Percentiles rank a stretch among this genome's conserved stretches.
Conservation (phyloP, 2,113 vertebrate genomes). For the Oryzias celebensis region DNA sequence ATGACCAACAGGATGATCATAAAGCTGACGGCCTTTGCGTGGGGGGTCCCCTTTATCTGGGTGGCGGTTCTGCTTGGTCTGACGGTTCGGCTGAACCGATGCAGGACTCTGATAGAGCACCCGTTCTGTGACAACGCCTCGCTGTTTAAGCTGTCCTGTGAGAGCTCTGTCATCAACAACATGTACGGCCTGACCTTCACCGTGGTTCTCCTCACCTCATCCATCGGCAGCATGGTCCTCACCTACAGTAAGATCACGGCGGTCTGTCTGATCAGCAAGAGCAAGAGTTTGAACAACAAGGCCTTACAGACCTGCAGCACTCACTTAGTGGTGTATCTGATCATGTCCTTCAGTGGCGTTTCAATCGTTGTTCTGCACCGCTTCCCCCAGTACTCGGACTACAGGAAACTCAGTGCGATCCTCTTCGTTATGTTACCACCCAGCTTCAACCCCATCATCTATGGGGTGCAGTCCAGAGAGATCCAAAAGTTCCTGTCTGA, state of each 20-base stretch:
- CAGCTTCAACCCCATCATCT: slow-evolving; percentile 51
- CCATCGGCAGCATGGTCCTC: background rate
- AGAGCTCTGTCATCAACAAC: slow-evolving; percentile 32
- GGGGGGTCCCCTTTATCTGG: background rate
- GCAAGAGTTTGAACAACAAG: slow-evolving; percentile 55
- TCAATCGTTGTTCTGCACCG: slow-evolving; percentile 33
- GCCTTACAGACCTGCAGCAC: slow-evolving; percentile 63
- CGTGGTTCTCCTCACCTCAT: background rate
- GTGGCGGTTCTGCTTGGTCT: slow-evolving; percentile 22
- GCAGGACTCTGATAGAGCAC: slow-evolving; percentile 25
- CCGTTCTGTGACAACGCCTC: slow-evolving; percentile 30
- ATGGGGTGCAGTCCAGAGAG: slow-evolving; percentile 13
- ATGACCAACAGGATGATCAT: slow-evolving; percentile 35
- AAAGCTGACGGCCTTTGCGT: slow-evolving; percentile 28
- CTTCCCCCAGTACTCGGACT: slow-evolving; percentile 22
- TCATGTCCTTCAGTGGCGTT: slow-evolving; percentile 8
- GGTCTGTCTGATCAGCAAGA: slow-evolving; percentile 51
- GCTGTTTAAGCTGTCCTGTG: slow-evolving; percentile 34
- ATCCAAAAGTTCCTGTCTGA: background rate
- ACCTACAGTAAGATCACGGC: slow-evolving; percentile 6
- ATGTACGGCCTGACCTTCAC: slow-evolving; percentile 38
- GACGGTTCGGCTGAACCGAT: slow-evolving; percentile 18
- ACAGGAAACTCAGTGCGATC: slow-evolving; percentile 31
- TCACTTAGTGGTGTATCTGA: slow-evolving; percentile 30
- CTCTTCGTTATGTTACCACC: slow-evolving; percentile 47